Percentiles rank a stretch among this genome's conserved stretches.
Conservation (phyloP, 2,797 vertebrate genomes). For the Sparus aurata region DNA sequence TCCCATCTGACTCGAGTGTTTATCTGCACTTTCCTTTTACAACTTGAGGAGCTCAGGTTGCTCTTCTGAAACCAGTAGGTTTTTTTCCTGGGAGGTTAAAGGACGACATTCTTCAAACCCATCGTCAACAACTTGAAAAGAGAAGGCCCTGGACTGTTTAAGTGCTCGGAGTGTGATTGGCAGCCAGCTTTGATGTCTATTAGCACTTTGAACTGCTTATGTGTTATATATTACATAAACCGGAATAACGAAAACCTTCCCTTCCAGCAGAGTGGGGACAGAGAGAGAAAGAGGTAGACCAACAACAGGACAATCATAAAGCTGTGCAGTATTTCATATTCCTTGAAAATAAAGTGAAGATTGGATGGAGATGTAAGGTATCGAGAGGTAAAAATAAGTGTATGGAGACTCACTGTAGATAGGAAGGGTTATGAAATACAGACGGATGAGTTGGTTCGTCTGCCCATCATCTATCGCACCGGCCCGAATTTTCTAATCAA, state of each 20-base stretch:
- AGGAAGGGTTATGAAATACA: neutral
- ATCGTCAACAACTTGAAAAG: neutral
- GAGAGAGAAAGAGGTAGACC: neutral
- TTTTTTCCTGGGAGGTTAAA: too few relatives aligned
- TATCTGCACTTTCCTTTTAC: neutral
- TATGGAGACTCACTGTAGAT: neutral
- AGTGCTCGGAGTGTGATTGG: neutral
- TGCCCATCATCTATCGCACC: constrained; percentile 20
- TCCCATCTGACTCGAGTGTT: neutral
- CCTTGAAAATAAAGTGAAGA: constrained; percentile 1
- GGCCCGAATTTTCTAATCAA: constrained; percentile 44
- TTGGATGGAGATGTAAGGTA: too few relatives aligned
- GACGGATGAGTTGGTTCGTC: neutral
- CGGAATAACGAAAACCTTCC: neutral
- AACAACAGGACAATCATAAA: neutral
- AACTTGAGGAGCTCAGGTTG: neutral
- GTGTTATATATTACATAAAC: neutral
- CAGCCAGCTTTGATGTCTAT: neutral
- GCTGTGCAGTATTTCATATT: neutral
- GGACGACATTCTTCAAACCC: neutral
- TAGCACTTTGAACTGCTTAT: neutral
- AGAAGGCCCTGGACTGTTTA: neutral
- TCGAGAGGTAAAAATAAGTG: neutral
- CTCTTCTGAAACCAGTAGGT: neutral
- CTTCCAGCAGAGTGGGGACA: neutral